Conservation (phyloP, 2,797 vertebrate genomes). For the Octomys mimax region DNA sequence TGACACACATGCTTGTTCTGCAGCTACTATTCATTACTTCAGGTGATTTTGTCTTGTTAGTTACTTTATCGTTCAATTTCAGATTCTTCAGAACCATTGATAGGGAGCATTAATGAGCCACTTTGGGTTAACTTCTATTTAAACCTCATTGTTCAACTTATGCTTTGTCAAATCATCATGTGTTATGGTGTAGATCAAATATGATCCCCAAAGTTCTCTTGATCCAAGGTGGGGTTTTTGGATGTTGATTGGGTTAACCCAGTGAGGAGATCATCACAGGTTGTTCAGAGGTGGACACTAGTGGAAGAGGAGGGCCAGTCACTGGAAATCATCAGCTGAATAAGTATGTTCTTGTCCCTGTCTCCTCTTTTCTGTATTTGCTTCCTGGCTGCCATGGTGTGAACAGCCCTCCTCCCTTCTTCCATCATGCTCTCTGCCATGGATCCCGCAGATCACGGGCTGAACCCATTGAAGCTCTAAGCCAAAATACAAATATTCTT, state of each 20-base stretch:
- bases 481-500: neutral
- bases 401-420: neutral
- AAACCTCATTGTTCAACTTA: neutral
- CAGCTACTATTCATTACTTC: neutral
- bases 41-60: neutral
- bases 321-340: neutral
- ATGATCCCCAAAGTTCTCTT: neutral
- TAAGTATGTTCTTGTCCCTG: neutral
- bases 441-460: neutral
- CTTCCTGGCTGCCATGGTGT: neutral
- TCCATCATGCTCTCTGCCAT: neutral
- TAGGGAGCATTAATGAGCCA: neutral
- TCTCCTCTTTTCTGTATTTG: neutral
- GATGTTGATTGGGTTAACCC: neutral
- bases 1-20: neutral
- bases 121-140: conserved; percentile 7
- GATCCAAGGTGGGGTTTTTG: neutral
- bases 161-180: neutral
- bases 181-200: neutral
- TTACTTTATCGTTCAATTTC: neutral
- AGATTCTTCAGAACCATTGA: neutral
- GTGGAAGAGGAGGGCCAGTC: neutral
- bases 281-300: neutral
- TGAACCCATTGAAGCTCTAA: neutral
- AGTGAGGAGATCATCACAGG: neutral